A percentile compares a stretch with the other conserved stretches of the same genome.
These are phyloP conservation scores for Rhopilema esculentum DNA, from an alignment of 30 jellyfish, hydroid and myxozoan species.

Conservation along the genomic window DNA sequence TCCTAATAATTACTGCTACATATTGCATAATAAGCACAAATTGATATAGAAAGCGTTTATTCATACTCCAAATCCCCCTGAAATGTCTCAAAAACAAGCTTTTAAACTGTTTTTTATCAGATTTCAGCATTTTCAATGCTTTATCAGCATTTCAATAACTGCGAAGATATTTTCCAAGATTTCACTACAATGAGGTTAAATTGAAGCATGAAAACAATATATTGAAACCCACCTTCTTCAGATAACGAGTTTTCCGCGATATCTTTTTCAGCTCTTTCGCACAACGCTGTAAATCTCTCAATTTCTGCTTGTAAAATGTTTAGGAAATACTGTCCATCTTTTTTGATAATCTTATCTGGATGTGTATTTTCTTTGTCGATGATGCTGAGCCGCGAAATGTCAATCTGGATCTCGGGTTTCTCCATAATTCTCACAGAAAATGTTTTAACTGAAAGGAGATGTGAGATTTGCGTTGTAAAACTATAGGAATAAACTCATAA, in stretches of 20 bases:
- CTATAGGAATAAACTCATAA: slow-evolving; percentile 30
- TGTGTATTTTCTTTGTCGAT: slow-evolving; percentile 77
- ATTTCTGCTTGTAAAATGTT: slow-evolving; percentile 69
- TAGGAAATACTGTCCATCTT: slow-evolving; percentile 88
- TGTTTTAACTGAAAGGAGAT: slow-evolving; percentile 38
- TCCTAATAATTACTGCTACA: no score
- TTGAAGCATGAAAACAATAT: background rate
- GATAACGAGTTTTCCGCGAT: slow-evolving; percentile 64
- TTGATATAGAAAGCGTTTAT: no score
- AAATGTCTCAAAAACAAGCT: no score
- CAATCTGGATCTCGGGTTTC: slow-evolving; percentile 74
- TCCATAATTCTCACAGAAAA: slow-evolving; percentile 57
- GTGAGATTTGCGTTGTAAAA: slow-evolving; percentile 19
- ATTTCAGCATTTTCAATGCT: no score
- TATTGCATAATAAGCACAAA: no score
- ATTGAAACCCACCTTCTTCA: slow-evolving; percentile 77
- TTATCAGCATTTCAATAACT: background rate
- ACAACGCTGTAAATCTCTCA: slow-evolving; percentile 65
- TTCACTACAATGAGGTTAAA: background rate
- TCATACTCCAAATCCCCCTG: no score
- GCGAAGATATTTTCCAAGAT: no score
- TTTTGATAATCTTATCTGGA: slow-evolving; percentile 71
- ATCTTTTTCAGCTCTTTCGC: slow-evolving; percentile 82
- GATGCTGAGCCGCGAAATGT: slow-evolving; percentile 67
- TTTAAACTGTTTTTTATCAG: no score